Evolutionary conservation across 2,797 vertebrate species (phyloP).

Genomic region (Sternarchorhynchus goeldii): DNA sequence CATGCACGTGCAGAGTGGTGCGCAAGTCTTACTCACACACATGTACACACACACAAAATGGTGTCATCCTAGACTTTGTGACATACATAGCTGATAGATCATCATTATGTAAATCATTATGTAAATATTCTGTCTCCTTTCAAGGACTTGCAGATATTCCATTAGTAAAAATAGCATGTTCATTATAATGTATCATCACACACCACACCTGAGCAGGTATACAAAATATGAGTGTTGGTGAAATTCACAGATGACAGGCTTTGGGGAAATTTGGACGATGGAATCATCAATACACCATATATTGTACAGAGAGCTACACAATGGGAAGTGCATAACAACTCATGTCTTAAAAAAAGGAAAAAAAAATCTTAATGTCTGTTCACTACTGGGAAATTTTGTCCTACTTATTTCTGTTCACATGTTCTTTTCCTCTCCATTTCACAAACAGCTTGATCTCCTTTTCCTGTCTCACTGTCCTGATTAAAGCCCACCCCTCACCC

Average conservation of each 20-base stretch:
- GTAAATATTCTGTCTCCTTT: background rate
- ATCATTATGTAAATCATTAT: background rate
- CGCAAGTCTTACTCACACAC: conserved; percentile 54
- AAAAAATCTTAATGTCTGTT: background rate
- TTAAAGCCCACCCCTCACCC: background rate
- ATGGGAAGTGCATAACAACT: background rate
- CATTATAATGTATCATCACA: background rate
- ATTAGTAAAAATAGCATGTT: background rate
- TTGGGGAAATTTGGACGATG: background rate
- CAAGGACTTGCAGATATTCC: background rate
- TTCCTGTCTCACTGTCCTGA: background rate
- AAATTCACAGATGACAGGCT: background rate
- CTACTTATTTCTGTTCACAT: conserved; percentile 17
- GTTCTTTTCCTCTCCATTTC: background rate
- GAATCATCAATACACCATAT: background rate
- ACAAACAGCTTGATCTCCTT: background rate
- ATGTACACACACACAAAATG: background rate
- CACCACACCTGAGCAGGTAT: background rate
- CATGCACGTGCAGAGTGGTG: conserved; percentile 69
- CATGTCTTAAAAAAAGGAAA: background rate
- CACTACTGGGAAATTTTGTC: conserved; percentile 34
- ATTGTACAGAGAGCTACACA: background rate
- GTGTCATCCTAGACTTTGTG: background rate
- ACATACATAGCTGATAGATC: background rate
- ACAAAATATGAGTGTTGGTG: conserved; percentile 12